phyloP scores from a whole-genome alignment of 2,797 vertebrate species.

The Poecilia gillii region DNA sequence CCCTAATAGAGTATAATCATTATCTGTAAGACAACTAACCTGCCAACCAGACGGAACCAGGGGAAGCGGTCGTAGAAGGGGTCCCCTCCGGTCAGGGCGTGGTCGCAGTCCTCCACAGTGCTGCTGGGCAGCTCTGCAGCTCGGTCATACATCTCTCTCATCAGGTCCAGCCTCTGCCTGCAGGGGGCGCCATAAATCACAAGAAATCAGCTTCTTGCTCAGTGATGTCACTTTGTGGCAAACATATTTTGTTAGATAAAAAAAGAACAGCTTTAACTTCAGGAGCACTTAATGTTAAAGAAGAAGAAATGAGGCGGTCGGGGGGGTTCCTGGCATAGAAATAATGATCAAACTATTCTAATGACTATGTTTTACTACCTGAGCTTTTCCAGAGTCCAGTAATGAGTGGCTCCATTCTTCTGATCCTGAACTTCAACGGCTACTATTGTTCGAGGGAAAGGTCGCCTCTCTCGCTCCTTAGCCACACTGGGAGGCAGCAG shows the following conservation, averaged over 20 bases:
- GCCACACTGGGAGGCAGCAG: slow-evolving; percentile 89
- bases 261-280: neutral
- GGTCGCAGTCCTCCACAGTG: slow-evolving; percentile 93
- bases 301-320: neutral
- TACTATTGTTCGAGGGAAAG: slow-evolving; percentile 94
- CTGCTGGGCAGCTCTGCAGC: slow-evolving; percentile 95
- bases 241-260: neutral
- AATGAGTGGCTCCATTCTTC: slow-evolving; percentile 97
- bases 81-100: slow-evolving; percentile 92
- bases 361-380: slow-evolving; percentile 75
- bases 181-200: slow-evolving; percentile 12
- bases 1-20: neutral
- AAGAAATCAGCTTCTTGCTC: neutral
- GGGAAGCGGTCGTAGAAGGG: slow-evolving; percentile 99
- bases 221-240: neutral
- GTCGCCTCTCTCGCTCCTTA: slow-evolving; percentile 90
- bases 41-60: slow-evolving; percentile 98
- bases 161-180: slow-evolving; percentile 95
- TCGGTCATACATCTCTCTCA: slow-evolving; percentile 98
- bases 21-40: slow-evolving; percentile 79
- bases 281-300: neutral
- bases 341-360: neutral
- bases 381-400: slow-evolving; percentile 98
- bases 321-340: neutral
- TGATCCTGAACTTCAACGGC: slow-evolving; percentile 97